Evolutionary conservation across 1,140 invertebrate species (phyloP).

Genomic region (Zaprionus ornatus): DNA sequence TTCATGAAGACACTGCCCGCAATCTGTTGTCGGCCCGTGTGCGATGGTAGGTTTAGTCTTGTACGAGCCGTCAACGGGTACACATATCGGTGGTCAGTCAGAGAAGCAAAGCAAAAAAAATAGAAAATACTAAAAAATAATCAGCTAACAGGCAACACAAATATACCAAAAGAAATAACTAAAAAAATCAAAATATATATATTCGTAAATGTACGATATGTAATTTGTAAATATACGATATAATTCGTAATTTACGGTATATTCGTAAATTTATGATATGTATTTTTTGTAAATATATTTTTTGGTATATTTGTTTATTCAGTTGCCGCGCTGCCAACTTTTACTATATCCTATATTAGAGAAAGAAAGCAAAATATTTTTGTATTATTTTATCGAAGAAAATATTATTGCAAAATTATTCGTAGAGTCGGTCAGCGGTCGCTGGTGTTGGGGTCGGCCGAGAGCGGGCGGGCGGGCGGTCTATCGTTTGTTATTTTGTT

Average conservation of each 20-base stretch:
- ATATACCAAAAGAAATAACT: constrained; percentile 39
- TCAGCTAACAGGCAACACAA: constrained; percentile 39
- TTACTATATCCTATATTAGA: constrained; percentile 35
- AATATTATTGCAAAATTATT: constrained; percentile 65
- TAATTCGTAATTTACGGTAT: background rate
- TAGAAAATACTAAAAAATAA: constrained; percentile 46
- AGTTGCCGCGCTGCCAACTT: constrained; percentile 31
- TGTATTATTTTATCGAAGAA: constrained; percentile 43
- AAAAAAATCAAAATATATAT: constrained; percentile 16
- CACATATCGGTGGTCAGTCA: constrained; percentile 82
- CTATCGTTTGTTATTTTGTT: constrained; percentile 41
- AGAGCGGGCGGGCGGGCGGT: constrained; percentile 11
- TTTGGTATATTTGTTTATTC: constrained; percentile 6
- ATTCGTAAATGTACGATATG: constrained; percentile 3
- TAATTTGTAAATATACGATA: background rate
- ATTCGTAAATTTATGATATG: background rate
- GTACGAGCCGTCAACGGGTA: constrained; percentile 79
- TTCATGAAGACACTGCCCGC: constrained; percentile 52
- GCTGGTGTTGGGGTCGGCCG: constrained; percentile 25
- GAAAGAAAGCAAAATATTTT: constrained; percentile 26
- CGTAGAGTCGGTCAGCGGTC: constrained; percentile 50
- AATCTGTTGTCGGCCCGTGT: constrained; percentile 59
- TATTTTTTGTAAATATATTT: constrained; percentile 2
- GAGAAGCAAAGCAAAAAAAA: constrained; percentile 23
- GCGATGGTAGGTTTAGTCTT: constrained; percentile 75